A percentile compares a stretch with the other conserved stretches of the same genome.
phyloP scores from a whole-genome alignment of 1,140 invertebrate genomes.

The Bathynomus jamesi region DNA sequence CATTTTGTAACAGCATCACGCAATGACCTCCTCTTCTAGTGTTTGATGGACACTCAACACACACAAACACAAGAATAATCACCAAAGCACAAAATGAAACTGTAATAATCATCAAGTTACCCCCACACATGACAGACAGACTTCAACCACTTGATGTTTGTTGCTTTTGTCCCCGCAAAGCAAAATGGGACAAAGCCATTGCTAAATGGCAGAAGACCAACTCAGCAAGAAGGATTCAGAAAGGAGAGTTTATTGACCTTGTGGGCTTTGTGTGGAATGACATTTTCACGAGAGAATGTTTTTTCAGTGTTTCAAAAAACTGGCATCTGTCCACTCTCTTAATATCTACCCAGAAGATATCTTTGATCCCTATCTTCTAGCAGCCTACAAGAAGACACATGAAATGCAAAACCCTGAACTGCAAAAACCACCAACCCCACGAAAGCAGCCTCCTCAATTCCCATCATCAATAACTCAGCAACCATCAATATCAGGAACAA shows the following conservation, averaged over 20 bases:
- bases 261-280: too few relatives aligned
- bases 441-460: too few relatives aligned
- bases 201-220: neutral
- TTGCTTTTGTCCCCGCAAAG: neutral
- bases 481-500: too few relatives aligned
- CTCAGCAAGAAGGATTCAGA: neutral
- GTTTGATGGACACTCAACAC: neutral
- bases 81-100: neutral
- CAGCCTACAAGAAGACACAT: too few relatives aligned
- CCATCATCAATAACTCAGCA: too few relatives aligned
- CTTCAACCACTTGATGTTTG: neutral
- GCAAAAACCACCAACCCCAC: too few relatives aligned
- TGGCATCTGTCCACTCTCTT: too few relatives aligned
- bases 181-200: neutral
- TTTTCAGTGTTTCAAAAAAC: too few relatives aligned
- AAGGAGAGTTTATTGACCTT: neutral
- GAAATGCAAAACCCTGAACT: too few relatives aligned
- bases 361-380: too few relatives aligned
- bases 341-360: too few relatives aligned
- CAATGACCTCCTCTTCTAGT: neutral
- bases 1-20: neutral
- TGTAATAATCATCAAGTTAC: neutral
- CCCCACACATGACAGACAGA: neutral
- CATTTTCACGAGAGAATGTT: too few relatives aligned
- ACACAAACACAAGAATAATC: neutral